phyloP scores from a whole-genome alignment of 2,888 invertebrate genomes.

The Lycophotia porphyrea region DNA sequence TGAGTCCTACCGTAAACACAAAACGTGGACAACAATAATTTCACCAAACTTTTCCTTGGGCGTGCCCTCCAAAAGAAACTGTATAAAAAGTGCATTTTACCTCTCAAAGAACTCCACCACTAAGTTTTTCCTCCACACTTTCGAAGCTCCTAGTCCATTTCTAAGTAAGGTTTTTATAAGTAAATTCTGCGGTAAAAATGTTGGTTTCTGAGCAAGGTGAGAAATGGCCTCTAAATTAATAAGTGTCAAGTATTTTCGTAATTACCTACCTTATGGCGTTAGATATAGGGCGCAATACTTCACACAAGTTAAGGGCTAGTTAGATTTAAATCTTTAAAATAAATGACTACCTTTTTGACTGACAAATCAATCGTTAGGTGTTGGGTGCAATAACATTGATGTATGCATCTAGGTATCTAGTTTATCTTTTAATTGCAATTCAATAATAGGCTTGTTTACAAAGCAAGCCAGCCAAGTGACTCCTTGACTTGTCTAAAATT shows the following conservation, averaged over 20 bases:
- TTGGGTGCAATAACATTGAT: no score
- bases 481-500: no score
- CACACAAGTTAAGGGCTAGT: conserved; percentile 49
- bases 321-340: no score
- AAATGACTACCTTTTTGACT: no score
- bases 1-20: no score
- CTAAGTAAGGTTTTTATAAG: conserved; percentile 47
- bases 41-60: no score
- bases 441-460: no score
- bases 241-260: conserved; percentile 68
- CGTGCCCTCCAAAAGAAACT: background rate
- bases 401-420: no score
- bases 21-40: no score
- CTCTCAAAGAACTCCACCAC: background rate
- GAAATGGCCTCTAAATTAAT: conserved; percentile 70
- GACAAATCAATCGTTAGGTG: no score
- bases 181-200: conserved; percentile 65
- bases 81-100: background rate
- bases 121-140: background rate
- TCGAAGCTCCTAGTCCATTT: conserved; percentile 14
- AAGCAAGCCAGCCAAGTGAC: no score
- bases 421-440: no score
- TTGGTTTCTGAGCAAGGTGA: conserved; percentile 61
- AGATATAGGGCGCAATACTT: conserved; percentile 58
- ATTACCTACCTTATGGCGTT: conserved; percentile 66